phyloP scores from a whole-genome alignment of 2,888 invertebrate genomes.

The Clivina fossor region DNA sequence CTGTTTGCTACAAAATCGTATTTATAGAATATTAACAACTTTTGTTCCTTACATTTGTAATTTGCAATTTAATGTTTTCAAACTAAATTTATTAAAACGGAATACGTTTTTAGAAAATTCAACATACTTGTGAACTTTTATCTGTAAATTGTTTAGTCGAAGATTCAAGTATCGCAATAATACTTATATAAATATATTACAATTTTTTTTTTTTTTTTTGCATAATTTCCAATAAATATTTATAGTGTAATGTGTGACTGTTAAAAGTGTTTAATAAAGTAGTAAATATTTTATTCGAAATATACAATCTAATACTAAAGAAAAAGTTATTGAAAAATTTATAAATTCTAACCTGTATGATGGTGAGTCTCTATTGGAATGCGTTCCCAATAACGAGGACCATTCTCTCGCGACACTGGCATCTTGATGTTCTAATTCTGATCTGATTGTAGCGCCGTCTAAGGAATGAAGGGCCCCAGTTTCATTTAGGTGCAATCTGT shows the following conservation, averaged over 20 bases:
- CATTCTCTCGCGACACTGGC: conserved; percentile 60
- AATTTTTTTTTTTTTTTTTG: neutral
- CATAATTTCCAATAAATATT: neutral
- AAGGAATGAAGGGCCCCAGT: conserved; percentile 52
- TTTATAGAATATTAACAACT: too few species aligned
- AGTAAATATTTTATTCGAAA: neutral
- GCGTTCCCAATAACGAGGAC: conserved; percentile 56
- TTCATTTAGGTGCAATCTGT: conserved; percentile 27
- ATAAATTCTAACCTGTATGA: conserved; percentile 39
- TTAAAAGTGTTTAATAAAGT: neutral
- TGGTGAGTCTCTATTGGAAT: conserved; percentile 43
- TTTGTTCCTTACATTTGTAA: too few species aligned
- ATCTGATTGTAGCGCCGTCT: conserved; percentile 56
- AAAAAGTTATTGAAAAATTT: neutral
- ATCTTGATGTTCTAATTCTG: conserved; percentile 56
- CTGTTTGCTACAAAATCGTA: too few species aligned
- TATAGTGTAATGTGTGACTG: neutral
- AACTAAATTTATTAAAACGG: too few species aligned
- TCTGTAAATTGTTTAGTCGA: too few species aligned
- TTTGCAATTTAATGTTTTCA: too few species aligned
- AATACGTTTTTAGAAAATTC: too few species aligned
- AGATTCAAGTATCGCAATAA: too few species aligned
- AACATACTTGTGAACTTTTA: too few species aligned
- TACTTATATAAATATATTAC: neutral
- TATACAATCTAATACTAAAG: neutral